Conservation (phyloP, 2,797 vertebrate species). For the Chrysolophus pictus region DNA sequence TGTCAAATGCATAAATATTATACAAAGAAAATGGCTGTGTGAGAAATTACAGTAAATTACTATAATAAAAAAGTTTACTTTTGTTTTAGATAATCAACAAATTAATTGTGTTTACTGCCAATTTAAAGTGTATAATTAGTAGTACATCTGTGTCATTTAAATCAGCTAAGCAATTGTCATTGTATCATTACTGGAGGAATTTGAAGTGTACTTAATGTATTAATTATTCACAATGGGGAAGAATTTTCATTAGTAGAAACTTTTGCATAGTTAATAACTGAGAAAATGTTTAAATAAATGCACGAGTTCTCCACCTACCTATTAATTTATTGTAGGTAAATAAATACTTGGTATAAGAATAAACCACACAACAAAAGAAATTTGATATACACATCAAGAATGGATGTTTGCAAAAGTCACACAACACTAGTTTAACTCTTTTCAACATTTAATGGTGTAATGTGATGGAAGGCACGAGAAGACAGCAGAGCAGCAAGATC, state of each 20-base stretch:
- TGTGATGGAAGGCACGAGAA: too few species aligned
- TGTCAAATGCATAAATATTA: constrained; percentile 50
- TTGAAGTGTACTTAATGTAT: constrained; percentile 69
- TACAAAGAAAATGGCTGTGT: constrained; percentile 18
- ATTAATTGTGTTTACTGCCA: constrained; percentile 62
- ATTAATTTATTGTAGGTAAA: not conserved
- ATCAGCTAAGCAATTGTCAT: constrained; percentile 64
- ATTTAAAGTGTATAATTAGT: constrained; percentile 70
- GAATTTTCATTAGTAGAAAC: constrained; percentile 60
- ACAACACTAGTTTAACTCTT: not conserved
- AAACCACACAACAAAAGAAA: not conserved
- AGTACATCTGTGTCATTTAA: constrained; percentile 67
- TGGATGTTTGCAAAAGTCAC: not conserved
- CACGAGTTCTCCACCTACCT: not conserved
- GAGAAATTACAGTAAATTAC: constrained; percentile 62
- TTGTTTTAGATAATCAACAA: constrained; percentile 67
- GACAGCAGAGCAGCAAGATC: too few species aligned
- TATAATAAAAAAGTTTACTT: constrained; percentile 72
- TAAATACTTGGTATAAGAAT: not conserved
- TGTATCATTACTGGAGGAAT: constrained; percentile 59
- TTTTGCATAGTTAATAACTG: constrained; percentile 55
- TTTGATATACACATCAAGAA: not conserved
- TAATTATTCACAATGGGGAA: constrained; percentile 57
- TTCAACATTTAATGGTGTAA: not conserved
- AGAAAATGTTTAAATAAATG: constrained; percentile 55